phyloP scores from a whole-genome alignment of 2,888 invertebrate species.

The Drosophila fulvimacula region DNA sequence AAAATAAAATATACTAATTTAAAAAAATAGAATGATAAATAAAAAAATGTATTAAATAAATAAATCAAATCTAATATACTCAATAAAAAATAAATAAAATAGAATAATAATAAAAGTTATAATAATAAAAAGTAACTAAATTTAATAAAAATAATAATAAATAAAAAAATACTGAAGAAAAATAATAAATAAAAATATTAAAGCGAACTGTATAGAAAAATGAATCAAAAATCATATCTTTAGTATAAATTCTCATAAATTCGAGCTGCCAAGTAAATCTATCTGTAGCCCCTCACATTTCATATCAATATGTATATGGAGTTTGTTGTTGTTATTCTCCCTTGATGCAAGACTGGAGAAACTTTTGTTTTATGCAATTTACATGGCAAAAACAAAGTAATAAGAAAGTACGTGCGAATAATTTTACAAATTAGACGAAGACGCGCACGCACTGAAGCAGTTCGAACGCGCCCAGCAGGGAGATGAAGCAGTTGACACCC shows the following conservation, averaged over 20 bases:
- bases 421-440: constrained; percentile 72
- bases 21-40: too few species aligned
- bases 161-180: too few species aligned
- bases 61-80: too few species aligned
- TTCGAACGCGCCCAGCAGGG: background rate
- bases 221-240: too few species aligned
- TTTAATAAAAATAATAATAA: too few species aligned
- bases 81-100: too few species aligned
- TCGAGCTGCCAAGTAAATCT: background rate
- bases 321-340: constrained; percentile 20
- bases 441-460: constrained; percentile 23
- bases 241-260: background rate
- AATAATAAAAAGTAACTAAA: too few species aligned
- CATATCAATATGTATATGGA: constrained; percentile 16
- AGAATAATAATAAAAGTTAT: too few species aligned
- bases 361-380: constrained; percentile 50
- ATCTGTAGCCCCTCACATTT: background rate
- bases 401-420: constrained; percentile 76
- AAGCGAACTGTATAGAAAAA: too few species aligned
- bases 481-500: constrained; percentile 45
- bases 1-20: too few species aligned
- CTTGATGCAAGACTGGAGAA: constrained; percentile 30
- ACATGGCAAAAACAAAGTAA: constrained; percentile 67
- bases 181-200: too few species aligned
- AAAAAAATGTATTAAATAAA: too few species aligned